Evolutionary conservation across 1,140 invertebrate species (phyloP), one percentile per base, ranked within the genome.

Genomic region (Rhagoletis pomonella): DNA sequence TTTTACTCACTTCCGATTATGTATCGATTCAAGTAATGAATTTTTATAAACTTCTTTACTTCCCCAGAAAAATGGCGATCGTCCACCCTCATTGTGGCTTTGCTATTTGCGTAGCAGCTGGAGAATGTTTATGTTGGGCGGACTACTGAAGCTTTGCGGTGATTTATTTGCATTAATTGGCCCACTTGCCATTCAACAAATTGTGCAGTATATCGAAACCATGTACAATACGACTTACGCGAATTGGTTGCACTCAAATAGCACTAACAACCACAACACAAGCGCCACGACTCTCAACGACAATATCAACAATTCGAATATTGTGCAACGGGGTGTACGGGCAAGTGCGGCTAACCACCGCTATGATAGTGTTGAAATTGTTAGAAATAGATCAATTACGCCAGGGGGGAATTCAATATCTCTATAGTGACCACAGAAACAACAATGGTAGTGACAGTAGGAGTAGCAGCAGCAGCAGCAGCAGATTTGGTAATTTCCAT

Each of bases 111-210:
- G 93, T 89, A 95, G 95, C 84, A 95, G 96, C 89, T 97, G 96
- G 96, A 94, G 94, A 67, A 95, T 95, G 89, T 96, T 97, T 92
- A 93, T 95, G 39, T 92, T 96, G 42, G 96, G 96, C 50, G 97
- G 96, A 3, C 87, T 97, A 69, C 94, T 97, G 87, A 96, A 97
- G 90, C 91, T 98, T 42, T 91, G 95, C n/a, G 96, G 96, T n/a
- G 97, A 98, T 93, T 92, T 95, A 89, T 94, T 95, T 64, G 96
- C 95, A 59, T 95, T 97, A 69, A 94, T 97, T 88, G 96, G 96
- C 12, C 97, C 97, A 5, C 93, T 97, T 89, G 96, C 96, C 29
- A 95, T 97, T 89, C 95, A 96, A 29, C 94, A 95, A 87, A 96
- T 97, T 88, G 95, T 97, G 58, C 94, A 95, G 88, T 96, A 96